Evolutionary conservation across 1,140 invertebrate species (phyloP).

Genomic region (Musca domestica): DNA sequence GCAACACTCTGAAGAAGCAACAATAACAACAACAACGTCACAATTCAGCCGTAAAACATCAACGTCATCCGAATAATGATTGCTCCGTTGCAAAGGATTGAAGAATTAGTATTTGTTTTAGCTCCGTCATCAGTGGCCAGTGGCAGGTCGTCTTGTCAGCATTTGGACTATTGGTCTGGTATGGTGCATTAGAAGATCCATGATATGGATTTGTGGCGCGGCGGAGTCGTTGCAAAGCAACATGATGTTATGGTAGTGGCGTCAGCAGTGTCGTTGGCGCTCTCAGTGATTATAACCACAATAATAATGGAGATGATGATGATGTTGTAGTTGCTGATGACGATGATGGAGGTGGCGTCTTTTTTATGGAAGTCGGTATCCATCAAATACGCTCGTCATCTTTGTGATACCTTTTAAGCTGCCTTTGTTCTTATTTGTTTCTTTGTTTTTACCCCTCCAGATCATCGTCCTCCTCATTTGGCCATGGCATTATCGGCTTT

Average conservation of each 20-base stretch:
- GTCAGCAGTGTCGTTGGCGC: neutral
- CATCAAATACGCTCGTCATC: neutral
- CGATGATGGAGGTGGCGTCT: constrained; percentile 14
- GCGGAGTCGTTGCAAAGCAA: neutral
- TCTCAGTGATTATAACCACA: too few relatives aligned
- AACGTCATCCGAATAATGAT: too few relatives aligned
- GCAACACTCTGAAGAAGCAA: neutral
- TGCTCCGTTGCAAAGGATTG: neutral
- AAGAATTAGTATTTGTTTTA: constrained; percentile 3
- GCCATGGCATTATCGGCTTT: too few relatives aligned
- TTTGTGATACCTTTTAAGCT: neutral
- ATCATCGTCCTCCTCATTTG: neutral
- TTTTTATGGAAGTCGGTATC: constrained; percentile 1
- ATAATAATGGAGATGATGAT: neutral
- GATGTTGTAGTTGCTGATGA: neutral
- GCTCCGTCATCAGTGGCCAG: too few relatives aligned
- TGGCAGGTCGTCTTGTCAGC: neutral
- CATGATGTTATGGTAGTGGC: neutral
- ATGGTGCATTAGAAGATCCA: constrained; percentile 8
- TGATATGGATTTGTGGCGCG: too few relatives aligned
- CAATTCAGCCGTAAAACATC: too few relatives aligned
- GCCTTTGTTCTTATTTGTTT: neutral
- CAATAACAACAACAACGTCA: neutral
- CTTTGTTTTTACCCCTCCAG: neutral
- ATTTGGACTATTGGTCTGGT: too few relatives aligned